Evolutionary conservation across 2,888 invertebrate species (phyloP).

Genomic region (Agriopis aurantiaria): DNA sequence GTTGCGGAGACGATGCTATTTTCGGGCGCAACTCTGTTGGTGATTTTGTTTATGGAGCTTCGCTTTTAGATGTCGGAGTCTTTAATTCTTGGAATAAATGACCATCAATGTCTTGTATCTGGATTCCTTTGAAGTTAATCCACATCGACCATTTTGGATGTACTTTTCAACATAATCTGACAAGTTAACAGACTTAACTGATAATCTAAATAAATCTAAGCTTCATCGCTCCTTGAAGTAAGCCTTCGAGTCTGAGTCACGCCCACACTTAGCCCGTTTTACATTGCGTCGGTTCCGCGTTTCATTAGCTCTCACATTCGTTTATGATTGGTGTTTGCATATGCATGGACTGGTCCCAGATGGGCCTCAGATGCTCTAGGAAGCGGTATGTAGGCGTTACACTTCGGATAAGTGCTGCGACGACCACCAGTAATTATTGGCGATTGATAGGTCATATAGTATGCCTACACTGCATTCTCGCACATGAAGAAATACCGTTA

Average conservation of each 20-base stretch:
- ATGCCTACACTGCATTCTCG: background rate
- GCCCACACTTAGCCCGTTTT: constrained; percentile 59
- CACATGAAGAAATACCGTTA: background rate
- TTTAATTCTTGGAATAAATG: constrained; percentile 20
- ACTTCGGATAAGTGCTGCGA: constrained; percentile 26
- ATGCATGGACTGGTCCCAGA: constrained; percentile 55
- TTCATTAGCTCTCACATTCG: constrained; percentile 70
- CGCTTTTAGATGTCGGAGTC: constrained; percentile 15
- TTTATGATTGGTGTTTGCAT: constrained; percentile 65
- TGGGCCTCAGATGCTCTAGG: constrained; percentile 45
- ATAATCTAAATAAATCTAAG: constrained; percentile 27
- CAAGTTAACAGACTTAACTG: constrained; percentile 6
- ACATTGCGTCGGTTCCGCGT: constrained; percentile 65
- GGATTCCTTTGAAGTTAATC: constrained; percentile 23
- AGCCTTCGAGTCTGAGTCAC: constrained; percentile 27
- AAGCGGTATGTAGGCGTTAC: constrained; percentile 45
- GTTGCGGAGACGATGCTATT: constrained; percentile 35
- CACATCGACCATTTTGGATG: background rate
- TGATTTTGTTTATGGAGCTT: constrained; percentile 27
- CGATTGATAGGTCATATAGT: constrained; percentile 4
- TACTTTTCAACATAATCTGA: background rate
- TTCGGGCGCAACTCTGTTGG: constrained; percentile 32
- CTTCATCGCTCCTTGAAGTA: constrained; percentile 26
- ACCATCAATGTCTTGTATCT: background rate
- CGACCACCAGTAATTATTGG: background rate